Percentiles rank a stretch among this genome's conserved stretches.
These are phyloP conservation scores for Leucoraja ocellata DNA, from an alignment of 2,797 vertebrate genomes.

Conservation along the genomic window DNA sequence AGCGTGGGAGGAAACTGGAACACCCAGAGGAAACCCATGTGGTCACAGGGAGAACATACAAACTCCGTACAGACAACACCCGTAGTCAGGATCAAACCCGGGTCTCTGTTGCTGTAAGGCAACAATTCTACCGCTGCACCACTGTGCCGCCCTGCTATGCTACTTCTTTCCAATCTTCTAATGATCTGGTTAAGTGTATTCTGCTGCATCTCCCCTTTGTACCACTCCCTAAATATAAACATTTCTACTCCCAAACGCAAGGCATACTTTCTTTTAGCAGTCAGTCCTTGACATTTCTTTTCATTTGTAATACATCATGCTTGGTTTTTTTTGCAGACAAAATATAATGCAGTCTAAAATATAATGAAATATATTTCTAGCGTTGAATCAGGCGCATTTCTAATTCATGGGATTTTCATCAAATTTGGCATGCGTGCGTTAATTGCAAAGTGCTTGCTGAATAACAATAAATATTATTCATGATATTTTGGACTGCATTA, in stretches of 20 bases:
- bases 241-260: not conserved
- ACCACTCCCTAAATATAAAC: not conserved
- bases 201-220: not conserved
- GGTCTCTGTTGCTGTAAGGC: no score
- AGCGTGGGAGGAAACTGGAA: no score
- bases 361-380: not conserved
- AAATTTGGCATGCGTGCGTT: not conserved
- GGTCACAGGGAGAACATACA: no score
- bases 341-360: not conserved
- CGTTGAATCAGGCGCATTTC: not conserved
- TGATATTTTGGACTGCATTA: no score
- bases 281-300: not conserved
- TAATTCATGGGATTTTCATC: not conserved
- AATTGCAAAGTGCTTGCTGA: not conserved
- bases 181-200: not conserved
- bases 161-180: not conserved
- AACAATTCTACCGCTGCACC: no score
- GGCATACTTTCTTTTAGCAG: not conserved
- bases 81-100: no score
- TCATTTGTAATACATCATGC: not conserved
- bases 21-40: no score
- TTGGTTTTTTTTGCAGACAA: not conserved
- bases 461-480: no score
- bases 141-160: not conserved
- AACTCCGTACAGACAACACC: no score